These are phyloP conservation scores for Mesoligia furuncula DNA, from an alignment of 2,888 invertebrate species.

Conservation along the genomic window DNA sequence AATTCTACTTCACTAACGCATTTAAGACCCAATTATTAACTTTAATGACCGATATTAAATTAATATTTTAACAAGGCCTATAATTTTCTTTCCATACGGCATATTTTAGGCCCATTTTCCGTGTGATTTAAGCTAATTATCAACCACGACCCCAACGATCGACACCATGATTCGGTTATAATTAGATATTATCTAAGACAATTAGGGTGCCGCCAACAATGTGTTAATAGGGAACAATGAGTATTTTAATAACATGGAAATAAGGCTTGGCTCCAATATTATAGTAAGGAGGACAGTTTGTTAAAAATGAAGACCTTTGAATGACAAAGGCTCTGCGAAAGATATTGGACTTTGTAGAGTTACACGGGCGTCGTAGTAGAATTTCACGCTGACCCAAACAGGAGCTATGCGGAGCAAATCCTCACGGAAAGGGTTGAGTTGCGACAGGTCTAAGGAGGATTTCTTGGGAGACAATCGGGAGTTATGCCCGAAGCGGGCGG, in stretches of 20 bases:
- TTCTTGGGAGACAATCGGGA: slow-evolving; percentile 90
- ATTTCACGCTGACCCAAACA: slow-evolving; percentile 90
- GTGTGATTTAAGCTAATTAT: slow-evolving; percentile 63
- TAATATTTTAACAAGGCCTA: slow-evolving; percentile 38
- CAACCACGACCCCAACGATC: slow-evolving; percentile 57
- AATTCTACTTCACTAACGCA: slow-evolving; percentile 21
- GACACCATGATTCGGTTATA: slow-evolving; percentile 47
- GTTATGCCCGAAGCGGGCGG: slow-evolving; percentile 90
- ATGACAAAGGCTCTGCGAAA: slow-evolving; percentile 71
- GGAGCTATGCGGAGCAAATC: slow-evolving; percentile 87
- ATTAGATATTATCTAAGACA: slow-evolving; percentile 60
- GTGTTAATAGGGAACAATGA: slow-evolving; percentile 56
- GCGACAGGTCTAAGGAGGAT: slow-evolving; percentile 89
- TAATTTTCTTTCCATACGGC: slow-evolving; percentile 46
- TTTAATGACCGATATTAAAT: slow-evolving; percentile 43
- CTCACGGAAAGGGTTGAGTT: slow-evolving; percentile 88
- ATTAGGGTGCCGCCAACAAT: slow-evolving; percentile 58
- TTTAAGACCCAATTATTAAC: slow-evolving; percentile 45
- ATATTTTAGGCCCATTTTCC: slow-evolving; percentile 46
- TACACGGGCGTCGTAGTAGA: slow-evolving; percentile 81
- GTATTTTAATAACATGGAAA: slow-evolving; percentile 50
- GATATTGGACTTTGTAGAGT: slow-evolving; percentile 80
- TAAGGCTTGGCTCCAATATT: slow-evolving; percentile 30
- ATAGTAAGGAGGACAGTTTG: slow-evolving; percentile 41
- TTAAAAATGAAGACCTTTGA: slow-evolving; percentile 71